Evolutionary conservation across 2,797 vertebrate genomes (phyloP).

Genomic region (Acanthornis magna): DNA sequence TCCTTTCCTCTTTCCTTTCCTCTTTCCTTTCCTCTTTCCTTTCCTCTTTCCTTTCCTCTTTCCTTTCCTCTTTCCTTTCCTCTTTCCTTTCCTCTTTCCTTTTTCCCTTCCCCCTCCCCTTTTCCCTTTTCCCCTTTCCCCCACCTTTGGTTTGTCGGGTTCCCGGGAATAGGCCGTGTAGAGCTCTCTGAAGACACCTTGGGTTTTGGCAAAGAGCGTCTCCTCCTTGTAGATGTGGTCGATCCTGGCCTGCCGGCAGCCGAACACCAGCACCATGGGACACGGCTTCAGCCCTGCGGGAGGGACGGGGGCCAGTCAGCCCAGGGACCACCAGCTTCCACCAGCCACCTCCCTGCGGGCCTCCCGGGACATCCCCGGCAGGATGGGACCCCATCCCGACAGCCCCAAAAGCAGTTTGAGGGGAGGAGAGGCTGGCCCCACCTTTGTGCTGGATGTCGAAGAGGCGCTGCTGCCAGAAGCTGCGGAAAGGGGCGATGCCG

Average conservation of each 20-base stretch:
- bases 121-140: no score
- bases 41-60: no score
- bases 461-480: slow-evolving; percentile 96
- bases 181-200: slow-evolving; percentile 92
- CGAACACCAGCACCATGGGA: slow-evolving; percentile 95
- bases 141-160: slow-evolving; percentile 96
- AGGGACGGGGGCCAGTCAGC: not conserved
- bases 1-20: no score
- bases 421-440: not conserved
- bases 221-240: slow-evolving; percentile 98
- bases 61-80: no score
- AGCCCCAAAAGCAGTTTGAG: rapidly evolving
- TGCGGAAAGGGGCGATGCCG: slow-evolving; percentile 96
- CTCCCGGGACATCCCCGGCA: not conserved
- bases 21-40: no score
- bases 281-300: slow-evolving; percentile 84
- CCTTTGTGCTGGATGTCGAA: slow-evolving; percentile 90
- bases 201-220: slow-evolving; percentile 89
- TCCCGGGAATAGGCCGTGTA: slow-evolving; percentile 96
- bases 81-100: no score
- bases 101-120: no score
- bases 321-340: rapidly evolving
- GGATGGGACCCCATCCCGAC: not conserved
- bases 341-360: no score
- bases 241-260: slow-evolving; percentile 93